A percentile compares a stretch with the other conserved stretches of the same genome.
Evolutionary conservation across 2,888 invertebrate genomes (phyloP).

Genomic region (Allacma fusca): DNA sequence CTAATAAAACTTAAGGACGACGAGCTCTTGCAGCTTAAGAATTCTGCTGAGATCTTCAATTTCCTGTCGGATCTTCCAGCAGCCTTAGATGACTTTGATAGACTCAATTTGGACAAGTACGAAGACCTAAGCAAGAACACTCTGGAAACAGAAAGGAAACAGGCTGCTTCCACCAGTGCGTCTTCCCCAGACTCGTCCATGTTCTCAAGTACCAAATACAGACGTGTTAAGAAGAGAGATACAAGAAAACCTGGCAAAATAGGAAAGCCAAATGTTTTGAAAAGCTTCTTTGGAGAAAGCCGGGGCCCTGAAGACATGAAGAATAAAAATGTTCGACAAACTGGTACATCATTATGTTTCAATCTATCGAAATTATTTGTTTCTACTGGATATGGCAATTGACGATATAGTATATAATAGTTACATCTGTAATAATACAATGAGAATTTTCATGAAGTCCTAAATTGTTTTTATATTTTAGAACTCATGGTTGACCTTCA

Average conservation of each 20-base stretch:
- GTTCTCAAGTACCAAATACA: constrained; percentile 45
- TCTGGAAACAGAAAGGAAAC: constrained; percentile 53
- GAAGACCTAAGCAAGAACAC: constrained; percentile 53
- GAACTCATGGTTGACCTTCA: constrained; percentile 97
- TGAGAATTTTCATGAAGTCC: no score
- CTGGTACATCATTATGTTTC: constrained; percentile 67
- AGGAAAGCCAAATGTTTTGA: constrained; percentile 74
- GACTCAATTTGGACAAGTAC: constrained; percentile 52
- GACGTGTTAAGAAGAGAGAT: constrained; percentile 58
- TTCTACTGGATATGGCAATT: neutral
- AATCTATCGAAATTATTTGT: constrained; percentile 21
- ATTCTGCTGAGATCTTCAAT: constrained; percentile 98
- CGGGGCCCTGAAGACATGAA: constrained; percentile 82
- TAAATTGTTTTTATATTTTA: constrained; percentile 46
- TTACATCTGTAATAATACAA: no score
- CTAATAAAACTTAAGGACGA: constrained; percentile 88
- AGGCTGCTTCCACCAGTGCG: constrained; percentile 46
- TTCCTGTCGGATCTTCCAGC: constrained; percentile 95
- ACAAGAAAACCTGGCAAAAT: constrained; percentile 96
- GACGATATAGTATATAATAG: no score
- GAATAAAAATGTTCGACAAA: constrained; percentile 96
- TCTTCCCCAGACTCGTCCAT: constrained; percentile 51
- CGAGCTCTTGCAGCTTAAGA: constrained; percentile 84
- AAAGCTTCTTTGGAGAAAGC: constrained; percentile 78
- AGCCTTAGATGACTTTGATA: constrained; percentile 89